phyloP scores from a whole-genome alignment of 2,113 vertebrate species.

The Brachyistius frenatus region DNA sequence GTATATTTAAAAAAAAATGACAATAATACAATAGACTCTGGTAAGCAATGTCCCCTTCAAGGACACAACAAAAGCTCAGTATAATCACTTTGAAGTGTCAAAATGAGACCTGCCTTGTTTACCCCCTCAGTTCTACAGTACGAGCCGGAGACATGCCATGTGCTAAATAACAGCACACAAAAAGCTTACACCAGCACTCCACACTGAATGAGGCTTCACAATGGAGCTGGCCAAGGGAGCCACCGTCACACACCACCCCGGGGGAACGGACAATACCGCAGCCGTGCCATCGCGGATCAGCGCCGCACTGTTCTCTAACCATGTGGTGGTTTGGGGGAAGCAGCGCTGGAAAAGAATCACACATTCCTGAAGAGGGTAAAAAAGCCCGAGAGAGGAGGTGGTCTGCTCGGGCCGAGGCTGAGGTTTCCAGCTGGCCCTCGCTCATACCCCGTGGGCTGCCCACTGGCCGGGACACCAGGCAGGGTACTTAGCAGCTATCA shows the following conservation, averaged over 20 bases:
- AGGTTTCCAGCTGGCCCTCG: conserved; percentile 79
- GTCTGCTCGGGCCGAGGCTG: conserved; percentile 52
- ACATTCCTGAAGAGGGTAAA: conserved; percentile 82
- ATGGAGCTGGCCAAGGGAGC: conserved; percentile 73
- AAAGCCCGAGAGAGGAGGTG: conserved; percentile 65
- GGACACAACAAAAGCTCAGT: conserved; percentile 61
- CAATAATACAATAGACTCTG: conserved; percentile 32
- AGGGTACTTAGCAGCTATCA: conserved; percentile 76
- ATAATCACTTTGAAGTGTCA: conserved; percentile 68
- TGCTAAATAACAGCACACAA: conserved; percentile 77
- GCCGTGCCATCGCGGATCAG: conserved; percentile 71
- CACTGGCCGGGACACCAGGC: conserved; percentile 68
- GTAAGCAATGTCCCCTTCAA: conserved; percentile 50
- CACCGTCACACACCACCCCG: conserved; percentile 72
- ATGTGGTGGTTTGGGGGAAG: conserved; percentile 62
- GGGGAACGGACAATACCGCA: conserved; percentile 73
- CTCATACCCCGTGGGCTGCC: conserved; percentile 63
- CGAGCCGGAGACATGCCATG: conserved; percentile 60
- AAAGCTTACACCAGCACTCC: conserved; percentile 69
- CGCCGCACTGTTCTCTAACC: conserved; percentile 66
- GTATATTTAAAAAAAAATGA: conserved; percentile 51
- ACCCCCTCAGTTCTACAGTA: conserved; percentile 60
- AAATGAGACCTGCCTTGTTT: conserved; percentile 68
- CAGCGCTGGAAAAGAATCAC: conserved; percentile 81
- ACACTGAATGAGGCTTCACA: conserved; percentile 73